These are phyloP conservation scores for Gambusia yucatana DNA, from an alignment of 2,797 vertebrate species.

Conservation along the genomic window DNA sequence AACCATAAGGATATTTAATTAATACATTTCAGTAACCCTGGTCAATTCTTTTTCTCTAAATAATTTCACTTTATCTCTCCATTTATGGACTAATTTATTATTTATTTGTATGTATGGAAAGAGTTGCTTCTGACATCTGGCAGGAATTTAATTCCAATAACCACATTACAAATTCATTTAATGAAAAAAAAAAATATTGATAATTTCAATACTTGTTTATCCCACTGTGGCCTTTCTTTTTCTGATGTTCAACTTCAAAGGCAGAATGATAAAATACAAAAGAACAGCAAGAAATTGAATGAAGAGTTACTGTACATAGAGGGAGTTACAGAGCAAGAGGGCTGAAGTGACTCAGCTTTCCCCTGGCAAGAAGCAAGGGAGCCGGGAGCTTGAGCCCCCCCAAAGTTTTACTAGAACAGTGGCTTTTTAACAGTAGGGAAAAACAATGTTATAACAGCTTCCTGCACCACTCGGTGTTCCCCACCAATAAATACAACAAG, in stretches of 20 bases:
- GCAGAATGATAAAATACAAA: slow-evolving; percentile 24
- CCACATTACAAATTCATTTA: background rate
- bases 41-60: background rate
- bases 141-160: background rate
- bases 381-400: slow-evolving; percentile 75
- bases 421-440: slow-evolving; percentile 81
- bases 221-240: background rate
- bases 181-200: background rate
- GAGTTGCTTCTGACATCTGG: background rate
- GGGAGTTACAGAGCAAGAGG: slow-evolving; percentile 52
- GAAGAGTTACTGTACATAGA: slow-evolving; percentile 51
- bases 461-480: slow-evolving; percentile 79
- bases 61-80: background rate
- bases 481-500: slow-evolving; percentile 79
- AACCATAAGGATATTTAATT: background rate
- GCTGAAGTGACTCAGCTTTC: slow-evolving; percentile 85
- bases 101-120: background rate
- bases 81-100: background rate
- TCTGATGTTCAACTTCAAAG: slow-evolving; percentile 38
- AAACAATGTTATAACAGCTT: slow-evolving; percentile 82
- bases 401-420: slow-evolving; percentile 83
- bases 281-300: slow-evolving; percentile 27
- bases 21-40: background rate
- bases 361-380: slow-evolving; percentile 76
- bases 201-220: background rate